Percentiles rank a stretch among this genome's conserved stretches.
Evolutionary conservation across 1,140 invertebrate species (phyloP).

Genomic region (Brachionus rotundiformis): DNA sequence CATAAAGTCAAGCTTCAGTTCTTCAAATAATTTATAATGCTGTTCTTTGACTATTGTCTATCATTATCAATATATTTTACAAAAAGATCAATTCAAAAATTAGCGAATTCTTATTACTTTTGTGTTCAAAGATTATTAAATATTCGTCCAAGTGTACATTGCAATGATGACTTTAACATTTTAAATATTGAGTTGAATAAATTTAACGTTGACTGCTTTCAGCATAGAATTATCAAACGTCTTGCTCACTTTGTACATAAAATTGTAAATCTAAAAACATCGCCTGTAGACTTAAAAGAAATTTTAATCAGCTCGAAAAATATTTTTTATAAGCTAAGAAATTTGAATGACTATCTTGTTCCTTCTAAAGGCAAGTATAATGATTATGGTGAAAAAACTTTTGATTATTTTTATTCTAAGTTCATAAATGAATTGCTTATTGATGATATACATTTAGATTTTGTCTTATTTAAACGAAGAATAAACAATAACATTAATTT

Average conservation of each 20-base stretch:
- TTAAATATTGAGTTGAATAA: not conserved
- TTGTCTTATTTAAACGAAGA: too few relatives aligned
- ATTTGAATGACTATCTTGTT: too few relatives aligned
- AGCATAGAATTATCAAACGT: not conserved
- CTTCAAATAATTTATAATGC: not conserved
- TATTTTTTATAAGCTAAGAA: too few relatives aligned
- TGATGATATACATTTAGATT: too few relatives aligned
- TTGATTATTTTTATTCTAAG: too few relatives aligned
- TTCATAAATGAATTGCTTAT: too few relatives aligned
- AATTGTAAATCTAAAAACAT: not conserved
- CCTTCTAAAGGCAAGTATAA: not conserved
- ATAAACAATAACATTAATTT: too few relatives aligned
- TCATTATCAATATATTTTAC: slow-evolving; percentile 1
- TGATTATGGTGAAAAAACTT: too few relatives aligned
- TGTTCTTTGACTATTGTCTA: not conserved
- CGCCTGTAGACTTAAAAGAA: not conserved
- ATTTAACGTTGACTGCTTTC: not conserved
- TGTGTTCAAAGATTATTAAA: not conserved
- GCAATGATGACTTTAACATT: not conserved
- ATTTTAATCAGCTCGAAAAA: not conserved
- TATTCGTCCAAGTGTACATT: too few relatives aligned
- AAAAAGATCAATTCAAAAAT: not conserved
- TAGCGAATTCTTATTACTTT: not conserved
- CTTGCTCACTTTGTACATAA: not conserved
- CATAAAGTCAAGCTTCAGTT: not conserved